Evolutionary conservation across 2,888 invertebrate genomes (phyloP), one percentile per base, ranked within the genome.

Genomic region (Hydriomena furcata): DNA sequence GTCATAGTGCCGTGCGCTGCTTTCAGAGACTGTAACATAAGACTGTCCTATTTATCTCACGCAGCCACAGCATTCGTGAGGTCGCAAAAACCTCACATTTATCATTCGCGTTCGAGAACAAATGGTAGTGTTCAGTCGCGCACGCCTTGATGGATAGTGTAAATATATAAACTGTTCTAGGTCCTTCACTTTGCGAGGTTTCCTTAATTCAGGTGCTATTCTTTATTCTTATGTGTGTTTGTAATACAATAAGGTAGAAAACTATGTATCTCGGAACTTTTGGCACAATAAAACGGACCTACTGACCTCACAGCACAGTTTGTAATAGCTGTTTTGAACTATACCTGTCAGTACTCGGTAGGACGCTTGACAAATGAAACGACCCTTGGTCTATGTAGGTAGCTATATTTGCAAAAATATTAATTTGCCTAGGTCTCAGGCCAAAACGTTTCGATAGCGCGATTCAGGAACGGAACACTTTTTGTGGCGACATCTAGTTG

Each of bases 161-260:
- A 71, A 73, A 76, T 73, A 71, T 70, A 69, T 69, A 66, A 72
- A 66, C 65, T 61, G 61, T 61, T 46, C 34, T 23, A 51, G 45
- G 11, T 10, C 7, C 36, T 32, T 27, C 31, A 30, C 31, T 37
- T 34, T 24, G 5, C 7, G 12, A 28, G 7, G 25, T 32, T 35
- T 41, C 23, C 11, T 23, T 31, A 48, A 48, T 49, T 46, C 47
- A 42, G 37, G 35, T 28, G 35, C 34, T 48, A 31, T 30, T 43
- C 27, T 49, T 43, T 43, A 37, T 42, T 27, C 20, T 35, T 25
- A 21, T 34, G 51, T 46, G 35, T 28, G 44, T 50, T 45, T 45
- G 34, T 52, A 55, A 52, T 53, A 46, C 43, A 45, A 53, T 51
- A 51, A 27, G 36, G 17, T 45, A 24, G 28, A 31, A 32, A 42